Evolutionary conservation across 2,888 invertebrate genomes (phyloP), one percentile per base, ranked within the genome.

Genomic region (Mechanitis messenoides): DNA sequence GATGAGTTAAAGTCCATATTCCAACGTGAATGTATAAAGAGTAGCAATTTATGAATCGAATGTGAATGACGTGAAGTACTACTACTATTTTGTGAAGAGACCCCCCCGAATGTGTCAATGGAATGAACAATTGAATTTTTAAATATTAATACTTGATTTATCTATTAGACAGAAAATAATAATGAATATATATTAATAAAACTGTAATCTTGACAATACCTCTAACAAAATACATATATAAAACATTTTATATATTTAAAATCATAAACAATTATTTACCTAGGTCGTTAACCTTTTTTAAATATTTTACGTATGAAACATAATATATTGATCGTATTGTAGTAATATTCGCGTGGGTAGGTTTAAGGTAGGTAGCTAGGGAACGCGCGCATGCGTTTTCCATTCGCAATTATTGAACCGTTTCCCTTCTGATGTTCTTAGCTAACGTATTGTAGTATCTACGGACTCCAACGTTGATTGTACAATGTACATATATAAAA

Each of bases 321-420:
- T 46, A 31, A 38, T 9, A 59, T 58, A 53, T 60, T 57, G 20
- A 20, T 20, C 31, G 31, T 31, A 50, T 31, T 50, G 31, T 31
- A 31, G 50, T 50, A 12, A n/a, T 50, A 31, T 9, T 7, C 50
- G 50, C 50, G 31, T 66, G 50, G 31, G 50, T 50, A 50, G 50
- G 65, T 67, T 74, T 73, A 72, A 75, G 79, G 78, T 77, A 42
- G 75, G 74, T 67, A 70, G 74, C 75, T 72, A 71, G 69, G 75
- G 78, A 64, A 65, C 55, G 50, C 64, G 67, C 85, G 87, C 87
- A 81, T 84, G 87, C 87, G 84, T 72, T 33, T 47, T 75, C 2
- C 35, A 38, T 55, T 33, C 58, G 53, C 59, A 60, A 58, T 74
- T 86, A 87, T 87, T 72, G 87, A 87, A 72, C 85, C 81, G 63